Conservation (phyloP, 2,888 invertebrate species). For the Limnephilus rhombicus region DNA sequence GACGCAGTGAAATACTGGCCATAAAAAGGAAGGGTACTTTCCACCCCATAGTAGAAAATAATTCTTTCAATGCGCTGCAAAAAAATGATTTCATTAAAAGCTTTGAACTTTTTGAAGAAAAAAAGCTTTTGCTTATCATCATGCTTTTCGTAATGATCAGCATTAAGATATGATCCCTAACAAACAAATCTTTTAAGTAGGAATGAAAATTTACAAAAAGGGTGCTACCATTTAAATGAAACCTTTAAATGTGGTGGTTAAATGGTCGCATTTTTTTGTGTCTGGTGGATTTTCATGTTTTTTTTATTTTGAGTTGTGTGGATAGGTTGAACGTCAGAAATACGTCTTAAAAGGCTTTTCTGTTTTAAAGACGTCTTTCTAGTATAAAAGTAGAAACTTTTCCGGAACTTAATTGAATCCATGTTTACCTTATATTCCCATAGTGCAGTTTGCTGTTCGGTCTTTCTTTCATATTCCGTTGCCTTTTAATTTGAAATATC, state of each 20-base stretch:
- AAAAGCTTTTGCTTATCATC: background rate
- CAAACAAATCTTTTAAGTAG: background rate
- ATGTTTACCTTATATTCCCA: slow-evolving; percentile 25
- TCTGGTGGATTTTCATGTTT: background rate
- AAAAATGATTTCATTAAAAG: background rate
- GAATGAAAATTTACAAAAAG: background rate
- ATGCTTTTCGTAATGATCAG: slow-evolving; percentile 8
- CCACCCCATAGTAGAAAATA: background rate
- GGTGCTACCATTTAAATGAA: background rate
- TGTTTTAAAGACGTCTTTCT: background rate
- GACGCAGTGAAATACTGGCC: background rate
- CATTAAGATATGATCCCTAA: slow-evolving; percentile 18
- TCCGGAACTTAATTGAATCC: slow-evolving; percentile 41
- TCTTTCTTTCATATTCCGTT: background rate
- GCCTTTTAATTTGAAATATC: background rate
- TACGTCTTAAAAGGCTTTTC: slow-evolving; percentile 13
- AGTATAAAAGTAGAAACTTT: background rate
- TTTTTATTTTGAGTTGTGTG: background rate
- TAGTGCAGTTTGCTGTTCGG: slow-evolving; percentile 34
- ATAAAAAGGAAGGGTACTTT: background rate
- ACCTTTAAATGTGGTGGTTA: background rate
- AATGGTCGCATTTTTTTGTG: background rate
- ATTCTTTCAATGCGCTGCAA: background rate
- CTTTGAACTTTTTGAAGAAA: background rate
- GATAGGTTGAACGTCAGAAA: background rate